Evolutionary conservation across 1,140 invertebrate species (phyloP).

Genomic region (Gyrodactylus bullatarudis): DNA sequence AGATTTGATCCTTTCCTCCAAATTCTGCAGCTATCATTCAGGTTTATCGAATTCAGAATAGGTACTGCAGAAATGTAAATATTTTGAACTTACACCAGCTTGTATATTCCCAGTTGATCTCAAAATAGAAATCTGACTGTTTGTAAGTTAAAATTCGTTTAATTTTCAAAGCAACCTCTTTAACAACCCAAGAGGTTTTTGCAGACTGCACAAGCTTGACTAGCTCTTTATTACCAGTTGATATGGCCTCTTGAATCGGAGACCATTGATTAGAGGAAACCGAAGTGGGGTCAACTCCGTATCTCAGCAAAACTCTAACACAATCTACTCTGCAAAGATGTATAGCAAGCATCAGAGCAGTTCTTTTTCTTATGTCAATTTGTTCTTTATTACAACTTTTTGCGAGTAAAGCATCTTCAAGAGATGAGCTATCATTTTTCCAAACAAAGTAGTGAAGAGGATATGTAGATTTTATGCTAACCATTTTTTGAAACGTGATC

Average conservation of each 20-base stretch:
- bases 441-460: background rate
- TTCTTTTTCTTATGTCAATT: background rate
- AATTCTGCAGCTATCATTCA: background rate
- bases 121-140: background rate
- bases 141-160: background rate
- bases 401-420: background rate
- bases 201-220: background rate
- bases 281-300: background rate
- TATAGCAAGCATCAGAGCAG: background rate
- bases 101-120: background rate
- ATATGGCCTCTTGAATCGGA: background rate
- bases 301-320: background rate
- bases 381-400: background rate
- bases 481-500: background rate
- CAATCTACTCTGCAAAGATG: background rate
- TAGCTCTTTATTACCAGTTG: background rate
- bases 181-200: background rate
- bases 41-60: background rate
- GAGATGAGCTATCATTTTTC: background rate
- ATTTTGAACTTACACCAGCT: background rate
- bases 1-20: background rate
- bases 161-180: background rate
- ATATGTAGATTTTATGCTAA: background rate
- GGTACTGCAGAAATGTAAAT: background rate
- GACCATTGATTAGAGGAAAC: background rate